Evolutionary conservation across 2,888 invertebrate species (phyloP).

Genomic region (Hypercompe scribonia): DNA sequence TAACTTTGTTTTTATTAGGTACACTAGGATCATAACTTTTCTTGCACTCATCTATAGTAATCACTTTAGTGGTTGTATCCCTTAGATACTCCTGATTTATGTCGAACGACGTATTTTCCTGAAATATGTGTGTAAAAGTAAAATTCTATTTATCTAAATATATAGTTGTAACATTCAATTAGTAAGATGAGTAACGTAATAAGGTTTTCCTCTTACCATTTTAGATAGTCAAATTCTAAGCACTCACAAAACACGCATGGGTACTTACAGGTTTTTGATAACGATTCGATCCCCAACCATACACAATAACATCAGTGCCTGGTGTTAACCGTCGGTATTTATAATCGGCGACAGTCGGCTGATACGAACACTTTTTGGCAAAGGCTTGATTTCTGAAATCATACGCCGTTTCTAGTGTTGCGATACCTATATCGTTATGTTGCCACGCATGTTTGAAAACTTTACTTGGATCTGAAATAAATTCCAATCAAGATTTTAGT

Average conservation of each 20-base stretch:
- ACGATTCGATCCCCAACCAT: not conserved
- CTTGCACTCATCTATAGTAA: not conserved
- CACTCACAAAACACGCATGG: no score
- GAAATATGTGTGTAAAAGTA: not conserved
- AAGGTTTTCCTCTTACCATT: no score
- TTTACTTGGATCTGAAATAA: not conserved
- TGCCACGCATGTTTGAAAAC: not conserved
- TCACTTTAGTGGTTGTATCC: not conserved
- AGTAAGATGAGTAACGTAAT: no score
- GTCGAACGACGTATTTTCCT: not conserved
- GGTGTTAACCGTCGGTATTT: accelerated
- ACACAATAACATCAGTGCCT: not conserved
- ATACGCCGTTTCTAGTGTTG: not conserved
- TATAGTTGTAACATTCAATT: no score
- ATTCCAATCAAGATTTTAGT: not conserved
- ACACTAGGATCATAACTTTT: not conserved
- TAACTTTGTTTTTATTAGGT: not conserved
- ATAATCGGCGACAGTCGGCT: not conserved
- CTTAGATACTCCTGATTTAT: not conserved
- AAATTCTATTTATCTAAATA: no score
- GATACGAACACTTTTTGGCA: not conserved
- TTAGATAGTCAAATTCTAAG: no score
- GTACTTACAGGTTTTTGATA: not conserved
- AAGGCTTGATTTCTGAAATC: not conserved
- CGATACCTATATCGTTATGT: not conserved